Evolutionary conservation across 2,888 invertebrate genomes (phyloP), one percentile per base, ranked within the genome.

Genomic region (Hemicrepidius hirtus): DNA sequence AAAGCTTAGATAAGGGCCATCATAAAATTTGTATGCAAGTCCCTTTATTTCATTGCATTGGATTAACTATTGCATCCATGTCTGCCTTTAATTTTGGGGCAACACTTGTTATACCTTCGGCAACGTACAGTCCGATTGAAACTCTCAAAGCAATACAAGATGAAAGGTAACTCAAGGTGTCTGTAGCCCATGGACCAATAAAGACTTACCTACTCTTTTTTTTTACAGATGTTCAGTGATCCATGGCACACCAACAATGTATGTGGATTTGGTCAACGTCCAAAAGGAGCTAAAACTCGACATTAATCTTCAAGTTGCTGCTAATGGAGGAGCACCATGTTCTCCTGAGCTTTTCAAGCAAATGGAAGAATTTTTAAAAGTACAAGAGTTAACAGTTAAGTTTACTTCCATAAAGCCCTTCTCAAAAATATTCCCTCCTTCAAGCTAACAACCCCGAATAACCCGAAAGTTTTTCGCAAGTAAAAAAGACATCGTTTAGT

Each of bases 191-290:
- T 24, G 5, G 3, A 5, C 5, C 24, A 24, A 5, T 24, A 5
- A 5, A 3, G 5, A 5, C 5, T 24, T 2, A 24, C 5, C 24
- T 2, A 3, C 3, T 24, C 2, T 24, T 24, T 3, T 24, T 24
- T 5, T 24, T 3, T 24, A 24, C 24, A n/a, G 94, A 80, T 95
- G 95, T 81, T 91, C 91, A 0, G 85, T 91, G 0, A 83, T 93
- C 24, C 92, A 92, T 82, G 95, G 95, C 41, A 95, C 95, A 0
- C 95, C 96, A 5, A 96, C 96, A 1, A 96, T 96, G 96, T 94
- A 94, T 84, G 91, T 94, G 12, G 95, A 95, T 85, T 87, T 95
- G 76, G 84, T 95, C 44, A 88, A 88, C 32, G 84, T 84, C 4
- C 89, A 90, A 78, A 85, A 85, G 28, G 84, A 87, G 70, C 76